phyloP scores from a whole-genome alignment of 2,888 invertebrate genomes.

The Meteorus colon region DNA sequence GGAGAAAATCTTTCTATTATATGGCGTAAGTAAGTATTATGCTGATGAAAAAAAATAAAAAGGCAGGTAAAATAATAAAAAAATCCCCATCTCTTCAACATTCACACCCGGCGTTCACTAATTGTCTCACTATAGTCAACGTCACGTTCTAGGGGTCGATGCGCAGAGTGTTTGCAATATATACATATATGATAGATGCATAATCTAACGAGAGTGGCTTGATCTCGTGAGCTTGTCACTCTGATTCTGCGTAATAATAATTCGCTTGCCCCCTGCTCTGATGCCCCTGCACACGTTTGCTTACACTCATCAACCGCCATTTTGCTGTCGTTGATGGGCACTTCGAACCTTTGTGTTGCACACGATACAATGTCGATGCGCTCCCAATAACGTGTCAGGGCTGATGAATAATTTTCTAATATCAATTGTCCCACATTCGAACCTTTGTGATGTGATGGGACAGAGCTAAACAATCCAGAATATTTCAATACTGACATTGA shows the following conservation, averaged over 20 bases:
- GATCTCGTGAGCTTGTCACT: slow-evolving; percentile 43
- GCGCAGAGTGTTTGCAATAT: slow-evolving; percentile 6
- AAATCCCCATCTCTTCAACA: slow-evolving; percentile 25
- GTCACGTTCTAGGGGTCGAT: slow-evolving; percentile 35
- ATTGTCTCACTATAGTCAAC: slow-evolving; percentile 38
- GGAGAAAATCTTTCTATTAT: not conserved
- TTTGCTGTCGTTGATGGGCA: slow-evolving; percentile 32
- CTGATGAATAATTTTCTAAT: not conserved
- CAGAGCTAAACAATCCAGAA: no score
- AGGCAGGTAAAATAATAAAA: slow-evolving; percentile 26
- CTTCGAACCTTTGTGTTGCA: not conserved
- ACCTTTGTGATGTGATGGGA: no score
- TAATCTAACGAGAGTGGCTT: slow-evolving; percentile 31
- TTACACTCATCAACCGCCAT: slow-evolving; percentile 31
- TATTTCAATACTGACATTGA: no score
- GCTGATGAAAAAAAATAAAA: slow-evolving; percentile 5
- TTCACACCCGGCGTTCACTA: slow-evolving; percentile 36
- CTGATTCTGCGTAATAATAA: slow-evolving; percentile 41
- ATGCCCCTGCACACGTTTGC: not conserved
- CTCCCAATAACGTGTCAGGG: not conserved
- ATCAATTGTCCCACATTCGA: not conserved
- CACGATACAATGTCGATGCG: not conserved
- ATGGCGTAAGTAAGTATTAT: not conserved
- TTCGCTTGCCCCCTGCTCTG: not conserved
- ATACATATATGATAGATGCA: not conserved